These are phyloP conservation scores for Fulica atra DNA, from an alignment of 2,113 vertebrate genomes.

Conservation along the genomic window DNA sequence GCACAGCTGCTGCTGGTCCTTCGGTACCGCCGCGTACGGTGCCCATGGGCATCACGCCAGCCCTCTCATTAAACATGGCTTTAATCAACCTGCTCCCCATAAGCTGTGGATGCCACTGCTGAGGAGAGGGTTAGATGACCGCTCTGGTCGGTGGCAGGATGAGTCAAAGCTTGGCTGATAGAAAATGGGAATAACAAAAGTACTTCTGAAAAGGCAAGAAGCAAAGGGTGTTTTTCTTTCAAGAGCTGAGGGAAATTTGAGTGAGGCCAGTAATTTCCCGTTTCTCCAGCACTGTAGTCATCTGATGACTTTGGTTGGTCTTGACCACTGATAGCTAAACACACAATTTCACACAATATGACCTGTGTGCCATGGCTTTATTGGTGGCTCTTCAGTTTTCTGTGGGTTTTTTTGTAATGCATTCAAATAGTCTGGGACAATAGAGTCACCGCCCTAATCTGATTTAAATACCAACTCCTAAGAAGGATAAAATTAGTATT, in stretches of 20 bases:
- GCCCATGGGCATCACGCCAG: accelerated
- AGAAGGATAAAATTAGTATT: conserved; percentile 6
- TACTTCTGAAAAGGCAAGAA: conserved; percentile 12
- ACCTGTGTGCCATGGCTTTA: not conserved
- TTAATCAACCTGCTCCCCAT: not conserved
- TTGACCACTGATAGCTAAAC: conserved; percentile 12
- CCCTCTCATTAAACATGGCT: not conserved
- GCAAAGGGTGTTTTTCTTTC: not conserved
- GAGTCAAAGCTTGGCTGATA: conserved; percentile 9
- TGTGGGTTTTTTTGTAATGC: not conserved
- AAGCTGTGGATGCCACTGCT: not conserved
- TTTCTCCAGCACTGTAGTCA: not conserved
- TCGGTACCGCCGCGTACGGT: accelerated
- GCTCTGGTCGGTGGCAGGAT: not conserved
- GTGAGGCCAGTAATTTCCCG: conserved; percentile 5
- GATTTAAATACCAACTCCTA: not conserved
- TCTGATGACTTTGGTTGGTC: not conserved
- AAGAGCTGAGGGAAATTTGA: conserved; percentile 15
- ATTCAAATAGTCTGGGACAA: not conserved
- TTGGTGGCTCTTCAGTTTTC: not conserved
- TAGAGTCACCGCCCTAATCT: not conserved
- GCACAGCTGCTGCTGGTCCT: not conserved
- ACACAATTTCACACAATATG: not conserved
- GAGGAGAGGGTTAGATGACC: not conserved
- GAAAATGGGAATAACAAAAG: conserved; percentile 9